Base-by-base conservation (phyloP, 2,797 vertebrate genomes). In the Rhynchotus rufescens region DNA sequence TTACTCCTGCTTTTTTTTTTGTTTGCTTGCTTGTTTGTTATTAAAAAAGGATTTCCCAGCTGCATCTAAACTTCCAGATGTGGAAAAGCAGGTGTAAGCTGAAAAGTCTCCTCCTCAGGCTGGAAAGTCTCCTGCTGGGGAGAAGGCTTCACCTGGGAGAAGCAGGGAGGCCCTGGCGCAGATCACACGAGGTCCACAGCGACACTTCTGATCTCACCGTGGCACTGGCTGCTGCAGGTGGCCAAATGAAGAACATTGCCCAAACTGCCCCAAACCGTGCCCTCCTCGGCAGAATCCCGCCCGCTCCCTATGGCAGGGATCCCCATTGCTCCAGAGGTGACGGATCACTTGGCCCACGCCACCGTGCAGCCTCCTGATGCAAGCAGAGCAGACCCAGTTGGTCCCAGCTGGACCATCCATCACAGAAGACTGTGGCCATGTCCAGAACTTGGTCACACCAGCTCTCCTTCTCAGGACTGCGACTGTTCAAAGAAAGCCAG, bases 261-360 rank as follows among this genome's bases (percentile, higher is more conserved):
- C 23, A 34, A 91, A 71, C 44, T 30, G 40, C 71, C 62, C 49
- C 17, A 76, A 83, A 36, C 0, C 0, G 34, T 76, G 34, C 45
- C 23, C 13, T 76, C 32, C 67, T 32, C 0, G 0, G 42, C 19
- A 22, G 2, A 26, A 30, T 32, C 56, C n/a, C 69, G 66, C 56
- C 81, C 25, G 80, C 60, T 25, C 45, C 51, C 59, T 57, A 45
- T 32, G 85, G 47, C 62, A 62, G 38, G 6, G 30, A 14, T n/a
- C 62, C 62, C 34, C 26, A 17, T 60, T 68, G 42, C 23, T 28
- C 2, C 1, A 75, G 28, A 17, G 34, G 22, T 45, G 80, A 19
- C 9, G n/a, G 3, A 38, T 30, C 2, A 30, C 54, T 28, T 0
- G 1, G 30, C 57, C 32, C 38, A 17, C n/a, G 64, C 1, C 0